Base-by-base conservation (phyloP, 2,113 vertebrate genomes). In the Athene cunicularia region DNA sequence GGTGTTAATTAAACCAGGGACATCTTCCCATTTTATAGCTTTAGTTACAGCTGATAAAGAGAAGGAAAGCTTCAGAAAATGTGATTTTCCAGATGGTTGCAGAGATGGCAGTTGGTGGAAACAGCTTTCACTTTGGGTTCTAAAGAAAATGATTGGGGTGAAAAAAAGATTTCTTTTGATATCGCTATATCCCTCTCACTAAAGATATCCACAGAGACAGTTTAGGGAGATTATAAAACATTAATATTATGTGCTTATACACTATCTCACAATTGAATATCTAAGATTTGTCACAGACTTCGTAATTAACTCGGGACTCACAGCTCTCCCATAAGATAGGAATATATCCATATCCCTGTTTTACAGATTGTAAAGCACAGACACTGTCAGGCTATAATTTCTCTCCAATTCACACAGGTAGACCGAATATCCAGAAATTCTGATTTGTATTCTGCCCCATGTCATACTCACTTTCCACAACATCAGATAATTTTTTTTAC, bases 41-140 rank as follows among this genome's bases (percentile, higher is more conserved):
- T 95, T 94, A 97, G 95, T 95, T 97, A 96, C 93, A 96, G 91
- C 93, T 95, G 91, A 97, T 91, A 93, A 90, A 96, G 87, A 93
- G 81, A 91, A 95, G 41, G 71, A 90, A 94, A 93, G 45, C 77
- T 90, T 91, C 89, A 80, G 81, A 95, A 97, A 97, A 97, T 90
- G 87, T 86, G 93, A 93, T 97, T 96, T 97, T 96, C 95, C 95
- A 97, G 94, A 96, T 96, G 91, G 93, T 37, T 95, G 92, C 71
- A 82, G 81, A 88, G 87, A 96, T 77, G 68, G 94, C 81, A 97
- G 81, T 97, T 97, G 89, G 91, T 88, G 47, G 71, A 95, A 97
- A 96, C 85, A 96, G 89, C 84, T 94, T 91, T 91, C 80, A 55
- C 58, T 96, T 88, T 47, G 47, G 26, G 45, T 85, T 94, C 77